Evolutionary conservation across 2,888 invertebrate genomes (phyloP), one percentile per base, ranked within the genome.

Genomic region (Tridacna crocea): DNA sequence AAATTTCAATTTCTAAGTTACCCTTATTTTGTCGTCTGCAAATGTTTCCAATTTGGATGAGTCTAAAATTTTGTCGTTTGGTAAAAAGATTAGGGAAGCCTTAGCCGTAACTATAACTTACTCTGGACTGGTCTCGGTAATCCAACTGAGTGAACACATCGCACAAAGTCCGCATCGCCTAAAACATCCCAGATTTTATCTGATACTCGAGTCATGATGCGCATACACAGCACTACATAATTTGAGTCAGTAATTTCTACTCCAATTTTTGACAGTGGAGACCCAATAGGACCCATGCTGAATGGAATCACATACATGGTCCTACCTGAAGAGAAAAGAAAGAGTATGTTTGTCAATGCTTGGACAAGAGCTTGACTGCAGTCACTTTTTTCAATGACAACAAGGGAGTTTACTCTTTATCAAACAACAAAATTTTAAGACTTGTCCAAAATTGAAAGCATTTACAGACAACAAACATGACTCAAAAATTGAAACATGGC

Each of bases 231-330:
- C 27, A 98, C 98, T 19, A 99, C 99, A 94, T 99, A 99, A 0
- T 98, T 97, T 0, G 99, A 99, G 94, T 99, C 99, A 0, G 99
- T 99, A 84, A 99, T 95, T 95, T 99, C 97, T 70, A 99, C 96
- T 46, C 99, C 99, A 92, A 99, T 97, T 95, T 99, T 99, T 47
- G 99, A 97, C 11, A 99, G 95, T 0, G 98, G 97, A 0, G 98
- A 98, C 0, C 98, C 98, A 12, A 99, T 96, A 0, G 99, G 99
- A 3, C 99, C 99, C 99, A 99, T 99, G 61, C 83, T 98, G 95
- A 98, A 99, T 26, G 99, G 99, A 80, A 99, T 97, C 84, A 99
- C 97, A 95, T 98, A 99, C 99, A 99, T 99, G 3, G 98, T 99
- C 82, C 99, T 97, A 27, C 95, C 95, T 96, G 95, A 63, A 88